Base-by-base conservation (phyloP, 2,113 vertebrate species). In the Leuciscus idus region DNA sequence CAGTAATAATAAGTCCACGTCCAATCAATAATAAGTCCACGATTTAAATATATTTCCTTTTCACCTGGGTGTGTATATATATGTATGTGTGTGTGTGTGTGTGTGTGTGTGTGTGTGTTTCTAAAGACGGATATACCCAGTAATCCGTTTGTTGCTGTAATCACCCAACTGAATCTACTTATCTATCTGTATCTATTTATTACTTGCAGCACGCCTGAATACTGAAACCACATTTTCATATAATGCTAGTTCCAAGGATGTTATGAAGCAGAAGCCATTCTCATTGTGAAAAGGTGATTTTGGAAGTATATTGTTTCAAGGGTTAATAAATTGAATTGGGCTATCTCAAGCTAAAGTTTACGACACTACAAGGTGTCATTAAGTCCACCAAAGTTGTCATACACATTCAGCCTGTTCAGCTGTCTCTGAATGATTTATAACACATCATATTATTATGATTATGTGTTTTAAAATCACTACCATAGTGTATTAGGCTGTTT, bases 181-280 rank as follows among this genome's bases (percentile, higher is more conserved):
- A 23, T n/a, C n/a, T n/a, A n/a, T n/a, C n/a, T 43, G n/a, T 73
- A 73, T 73, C 70, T 73, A 73, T 73, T 43, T 43, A 73, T 73
- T 36, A 73, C 70, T 73, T 19, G 64, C 64, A 36, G 28, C 55
- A 57, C 30, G 17, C 64, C 28, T 68, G 64, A 8, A 33, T 68
- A 17, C 70, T 43, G 21, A 43, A 73, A 73, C 36, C 10, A 43
- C 36, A 74, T 48, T 74, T 74, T 74, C 72, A 74, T 39, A 74
- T 74, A 26, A 74, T 74, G 72, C 26, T 5, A 74, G 23, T 46
- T 12, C 11, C 72, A 74, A 74, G 72, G 72, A 74, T 39, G 2
- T 46, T 39, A n/a, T 74, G 39, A 74, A 46, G 72, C 72, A 74
- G 70, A 4, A 73, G 72, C 5, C 39, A 48, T 74, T 48, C 72